phyloP scores from a whole-genome alignment of 2,888 invertebrate genomes.

The Cataglyphis livida region DNA sequence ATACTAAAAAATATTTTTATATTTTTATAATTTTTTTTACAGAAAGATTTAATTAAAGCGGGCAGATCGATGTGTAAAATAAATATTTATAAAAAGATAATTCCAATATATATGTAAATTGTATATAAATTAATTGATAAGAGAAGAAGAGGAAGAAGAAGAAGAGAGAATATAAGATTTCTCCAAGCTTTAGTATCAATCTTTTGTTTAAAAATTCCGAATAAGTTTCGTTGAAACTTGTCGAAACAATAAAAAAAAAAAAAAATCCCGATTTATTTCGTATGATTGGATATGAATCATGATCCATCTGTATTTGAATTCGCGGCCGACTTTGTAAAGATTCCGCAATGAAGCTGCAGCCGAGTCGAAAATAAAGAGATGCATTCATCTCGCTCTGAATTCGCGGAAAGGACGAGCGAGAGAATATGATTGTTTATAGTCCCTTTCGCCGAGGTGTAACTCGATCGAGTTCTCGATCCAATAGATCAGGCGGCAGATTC shows the following conservation, averaged over 20 bases:
- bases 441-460: constrained; percentile 81
- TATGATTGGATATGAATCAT: background rate
- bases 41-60: background rate
- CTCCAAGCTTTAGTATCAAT: too few relatives aligned
- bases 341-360: background rate
- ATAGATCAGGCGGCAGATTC: constrained; percentile 83
- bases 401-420: constrained; percentile 36
- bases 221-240: background rate
- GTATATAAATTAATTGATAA: background rate
- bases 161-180: background rate
- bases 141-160: background rate
- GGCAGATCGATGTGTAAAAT: background rate
- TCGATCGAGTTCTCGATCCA: constrained; percentile 81
- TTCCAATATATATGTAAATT: background rate
- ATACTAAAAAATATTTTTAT: too few relatives aligned
- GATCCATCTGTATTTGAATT: background rate
- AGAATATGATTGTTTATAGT: constrained; percentile 58
- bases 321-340: background rate
- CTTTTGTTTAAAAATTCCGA: background rate
- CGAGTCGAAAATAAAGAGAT: background rate
- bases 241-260: background rate
- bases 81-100: background rate
- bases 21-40: background rate
- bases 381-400: constrained; percentile 47
- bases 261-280: background rate